phyloP scores from a whole-genome alignment of 2,888 invertebrate species.

The Sympetrum striolatum region DNA sequence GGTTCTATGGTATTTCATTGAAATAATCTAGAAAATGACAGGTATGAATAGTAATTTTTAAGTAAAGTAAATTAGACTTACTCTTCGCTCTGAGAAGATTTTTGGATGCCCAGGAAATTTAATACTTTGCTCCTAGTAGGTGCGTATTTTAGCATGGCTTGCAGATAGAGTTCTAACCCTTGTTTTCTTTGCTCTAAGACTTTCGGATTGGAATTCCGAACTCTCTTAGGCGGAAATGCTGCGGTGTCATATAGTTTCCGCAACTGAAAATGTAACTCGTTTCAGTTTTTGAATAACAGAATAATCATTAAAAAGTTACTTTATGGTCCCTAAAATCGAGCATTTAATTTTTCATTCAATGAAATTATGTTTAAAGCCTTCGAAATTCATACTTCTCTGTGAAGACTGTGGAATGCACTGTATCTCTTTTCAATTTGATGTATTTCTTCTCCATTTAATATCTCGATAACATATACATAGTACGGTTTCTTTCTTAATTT shows the following conservation, averaged over 20 bases:
- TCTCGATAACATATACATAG: slow-evolving; percentile 61
- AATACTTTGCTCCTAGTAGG: slow-evolving; percentile 60
- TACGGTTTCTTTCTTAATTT: slow-evolving; percentile 59
- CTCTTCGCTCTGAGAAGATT: slow-evolving; percentile 43
- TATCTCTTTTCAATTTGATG: slow-evolving; percentile 63
- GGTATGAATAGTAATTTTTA: background rate
- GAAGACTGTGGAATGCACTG: slow-evolving; percentile 65
- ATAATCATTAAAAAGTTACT: too few relatives aligned
- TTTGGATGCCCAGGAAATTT: slow-evolving; percentile 59
- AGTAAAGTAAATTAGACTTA: background rate
- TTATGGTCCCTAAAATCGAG: too few relatives aligned
- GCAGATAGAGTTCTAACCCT: slow-evolving; percentile 64
- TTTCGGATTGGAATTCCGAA: slow-evolving; percentile 65
- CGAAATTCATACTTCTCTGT: slow-evolving; percentile 61
- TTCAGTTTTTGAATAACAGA: too few relatives aligned
- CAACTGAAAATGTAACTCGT: slow-evolving; percentile 55
- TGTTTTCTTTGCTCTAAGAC: slow-evolving; percentile 65
- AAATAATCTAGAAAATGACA: too few relatives aligned
- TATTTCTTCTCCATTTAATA: slow-evolving; percentile 57
- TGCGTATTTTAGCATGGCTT: slow-evolving; percentile 61
- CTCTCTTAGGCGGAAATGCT: slow-evolving; percentile 67
- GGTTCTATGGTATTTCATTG: too few relatives aligned
- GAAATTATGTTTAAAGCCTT: too few relatives aligned
- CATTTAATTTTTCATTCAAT: too few relatives aligned
- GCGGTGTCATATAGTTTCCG: slow-evolving; percentile 64